A percentile compares a stretch with the other conserved stretches of the same genome.
phyloP scores from a whole-genome alignment of 2,888 invertebrate genomes.

The Andrena fulva region DNA sequence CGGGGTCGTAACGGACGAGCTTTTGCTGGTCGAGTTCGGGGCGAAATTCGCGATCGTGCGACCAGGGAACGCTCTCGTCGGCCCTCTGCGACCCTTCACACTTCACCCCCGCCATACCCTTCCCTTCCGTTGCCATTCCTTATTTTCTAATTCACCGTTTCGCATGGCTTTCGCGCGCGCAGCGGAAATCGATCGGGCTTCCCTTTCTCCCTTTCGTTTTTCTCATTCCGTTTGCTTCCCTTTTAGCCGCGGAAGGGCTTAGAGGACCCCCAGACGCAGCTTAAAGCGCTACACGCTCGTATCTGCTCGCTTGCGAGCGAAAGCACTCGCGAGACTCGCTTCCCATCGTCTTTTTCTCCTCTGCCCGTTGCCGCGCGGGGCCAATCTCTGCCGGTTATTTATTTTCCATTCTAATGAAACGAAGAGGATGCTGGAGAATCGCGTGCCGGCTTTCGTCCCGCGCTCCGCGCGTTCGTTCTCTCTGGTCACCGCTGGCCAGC shows the following conservation, averaged over 20 bases:
- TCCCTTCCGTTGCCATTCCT: neutral
- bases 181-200: constrained; percentile 48
- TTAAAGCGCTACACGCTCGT: constrained; percentile 24
- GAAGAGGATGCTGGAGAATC: neutral
- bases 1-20: constrained; percentile 58
- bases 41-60: constrained; percentile 59
- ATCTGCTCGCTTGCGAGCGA: constrained; percentile 35
- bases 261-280: constrained; percentile 28
- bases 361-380: neutral
- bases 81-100: neutral
- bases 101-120: neutral
- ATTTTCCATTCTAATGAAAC: constrained; percentile 31
- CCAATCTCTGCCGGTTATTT: constrained; percentile 25
- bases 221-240: constrained; percentile 11
- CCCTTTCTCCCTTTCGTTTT: constrained; percentile 21
- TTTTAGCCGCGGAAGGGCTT: constrained; percentile 35
- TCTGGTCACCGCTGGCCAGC: neutral
- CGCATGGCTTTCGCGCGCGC: constrained; percentile 24
- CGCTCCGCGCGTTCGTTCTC: neutral
- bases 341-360: neutral
- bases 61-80: constrained; percentile 53
- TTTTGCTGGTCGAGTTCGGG: constrained; percentile 24
- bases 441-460: constrained; percentile 17
- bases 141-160: constrained; percentile 36
- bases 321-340: constrained; percentile 39